Base-by-base conservation (phyloP, 2,888 invertebrate species). In the Calameuta pallipes region DNA sequence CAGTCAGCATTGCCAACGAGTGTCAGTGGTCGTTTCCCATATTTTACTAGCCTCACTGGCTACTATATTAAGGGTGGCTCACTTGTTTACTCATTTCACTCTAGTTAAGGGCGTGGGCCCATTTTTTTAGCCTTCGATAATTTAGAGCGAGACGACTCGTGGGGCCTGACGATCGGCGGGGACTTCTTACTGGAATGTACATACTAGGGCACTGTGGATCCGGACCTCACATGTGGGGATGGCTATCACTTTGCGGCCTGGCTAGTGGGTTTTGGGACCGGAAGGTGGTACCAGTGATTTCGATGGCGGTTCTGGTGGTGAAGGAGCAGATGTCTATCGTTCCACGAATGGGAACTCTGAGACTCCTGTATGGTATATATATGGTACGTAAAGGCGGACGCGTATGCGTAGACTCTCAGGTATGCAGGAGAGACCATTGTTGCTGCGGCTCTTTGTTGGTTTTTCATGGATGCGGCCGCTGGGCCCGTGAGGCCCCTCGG, bases 1-100 rank as follows among this genome's bases (percentile, higher is more conserved):
- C 82, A 85, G 87, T 87, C 87, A 87, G 86, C 83, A 79, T 82
- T 81, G 83, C 79, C 85, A 86, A 87, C 85, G 86, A 87, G 87
- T 82, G 74, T 76, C 78, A 56, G 56, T 56, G 23, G 56, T 9
- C 56, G 56, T 12, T 56, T 2, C 9, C 23, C 56, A 56, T 56
- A 56, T 23, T 15, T 41, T 15, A 23, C 56, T 23, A 56, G 23
- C 56, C 56, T 56, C 23, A 23, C 9, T 23, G 56, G 56, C 2
- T 56, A 56, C 23, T 56, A 56, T 23, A 23, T 56, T 56, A 9
- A 56, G 56, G 56, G 56, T 56, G 41, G 30, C 0, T 33, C 33
- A 33, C 4, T 33, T 4, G 33, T 71, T 34, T 30, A 15, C 9
- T 56, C 56, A 9, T 23, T 9, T 56, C 23, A 56, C 9, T 56